Base-by-base conservation (phyloP, 1,140 invertebrate genomes). In the Temnothorax curvispinosus region DNA sequence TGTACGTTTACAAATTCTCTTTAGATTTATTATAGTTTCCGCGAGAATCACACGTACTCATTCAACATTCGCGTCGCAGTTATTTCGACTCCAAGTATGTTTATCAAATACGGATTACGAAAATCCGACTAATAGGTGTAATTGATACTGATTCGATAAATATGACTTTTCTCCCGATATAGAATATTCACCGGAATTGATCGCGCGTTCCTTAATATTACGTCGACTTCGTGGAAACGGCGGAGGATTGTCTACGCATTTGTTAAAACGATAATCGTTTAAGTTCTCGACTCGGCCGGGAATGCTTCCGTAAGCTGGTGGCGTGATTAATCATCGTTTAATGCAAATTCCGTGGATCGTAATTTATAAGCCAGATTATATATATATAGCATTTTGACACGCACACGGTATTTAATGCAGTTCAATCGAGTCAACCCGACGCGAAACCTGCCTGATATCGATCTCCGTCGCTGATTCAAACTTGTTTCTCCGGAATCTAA, bases 321-420 rank as follows among this genome's bases (percentile, higher is more conserved):
- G 47, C 50, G 11, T 27, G 67, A 35, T 81, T 81, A 81, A 81
- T 81, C 64, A 81, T 81, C 77, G 35, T 81, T 47, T 71, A 81
- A 80, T 35, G 47, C 77, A 71, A 81, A 56, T 64, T 54, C 15
- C 35, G 76, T 58, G 58, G 21, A 81, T 81, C 47, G 77, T 41
- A 81, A 81, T 69, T 54, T 41, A 81, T 54, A n/a, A 69, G 60
- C 13, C 56, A 77, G 62, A 58, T 81, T 89, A 86, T 89, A 69
- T 50, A 1, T 69, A 1, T 69, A 85, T 78, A 78, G 47, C 65
- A 38, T 88, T 85, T 90, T 86, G 89, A 90, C 88, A 89, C 47
- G 62, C 44, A 52, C 62, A 56, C 54, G 69, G 54, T 56, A 80
- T 77, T 89, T 90, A 87, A 90, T 90, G 86, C 77, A 75, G 89